Conservation (phyloP, 2,113 vertebrate genomes). For the Nasalis larvatus region DNA sequence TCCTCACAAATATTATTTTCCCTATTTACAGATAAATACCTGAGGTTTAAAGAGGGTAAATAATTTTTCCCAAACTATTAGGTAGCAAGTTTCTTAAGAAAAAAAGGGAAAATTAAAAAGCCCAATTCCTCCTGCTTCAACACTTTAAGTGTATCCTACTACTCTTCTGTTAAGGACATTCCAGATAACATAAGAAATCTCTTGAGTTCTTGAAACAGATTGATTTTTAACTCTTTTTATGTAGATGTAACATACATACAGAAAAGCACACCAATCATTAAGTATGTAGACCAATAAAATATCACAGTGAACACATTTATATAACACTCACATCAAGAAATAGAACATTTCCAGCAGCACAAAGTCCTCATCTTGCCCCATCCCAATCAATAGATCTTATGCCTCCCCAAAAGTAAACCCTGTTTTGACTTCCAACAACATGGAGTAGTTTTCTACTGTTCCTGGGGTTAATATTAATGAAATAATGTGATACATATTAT, state of each 20-base stretch:
- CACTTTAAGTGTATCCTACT: background rate
- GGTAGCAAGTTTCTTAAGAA: background rate
- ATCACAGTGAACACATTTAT: background rate
- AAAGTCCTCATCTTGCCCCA: background rate
- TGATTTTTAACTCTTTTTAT: background rate
- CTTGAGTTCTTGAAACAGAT: background rate
- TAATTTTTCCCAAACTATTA: background rate
- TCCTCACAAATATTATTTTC: constrained; percentile 27
- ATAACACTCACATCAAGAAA: background rate
- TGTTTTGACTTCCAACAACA: background rate
- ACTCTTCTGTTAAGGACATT: constrained; percentile 36
- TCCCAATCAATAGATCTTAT: background rate
- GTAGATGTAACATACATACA: background rate
- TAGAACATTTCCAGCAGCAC: background rate
- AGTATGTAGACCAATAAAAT: background rate
- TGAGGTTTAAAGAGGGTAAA: background rate
- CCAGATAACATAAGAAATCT: background rate
- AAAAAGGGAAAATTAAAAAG: background rate
- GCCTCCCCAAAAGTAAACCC: background rate
- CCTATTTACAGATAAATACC: background rate
- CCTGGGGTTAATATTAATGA: background rate
- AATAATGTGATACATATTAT: background rate
- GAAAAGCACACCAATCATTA: background rate
- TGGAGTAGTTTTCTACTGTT: background rate
- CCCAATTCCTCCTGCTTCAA: background rate